Conservation (phyloP, 1,140 invertebrate genomes). For the Drosophila hydei region DNA sequence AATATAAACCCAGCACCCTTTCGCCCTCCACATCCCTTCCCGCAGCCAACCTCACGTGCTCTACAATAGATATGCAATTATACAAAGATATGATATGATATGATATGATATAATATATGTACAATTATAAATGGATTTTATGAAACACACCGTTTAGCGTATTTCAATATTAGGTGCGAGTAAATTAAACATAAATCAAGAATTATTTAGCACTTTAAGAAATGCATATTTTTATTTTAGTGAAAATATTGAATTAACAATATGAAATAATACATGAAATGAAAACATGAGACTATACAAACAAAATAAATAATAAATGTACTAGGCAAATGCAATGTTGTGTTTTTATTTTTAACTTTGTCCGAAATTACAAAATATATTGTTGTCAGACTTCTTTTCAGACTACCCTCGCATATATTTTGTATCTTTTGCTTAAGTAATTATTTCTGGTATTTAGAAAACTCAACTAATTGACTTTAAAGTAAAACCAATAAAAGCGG, state of each 20-base stretch:
- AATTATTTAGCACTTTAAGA: constrained; percentile 36
- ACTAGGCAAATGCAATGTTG: constrained; percentile 48
- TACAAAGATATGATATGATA: constrained; percentile 52
- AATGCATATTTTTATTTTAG: constrained; percentile 75
- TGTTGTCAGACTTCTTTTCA: too few relatives aligned
- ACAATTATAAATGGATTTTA: constrained; percentile 67
- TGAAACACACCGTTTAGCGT: constrained; percentile 42
- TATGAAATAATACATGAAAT: constrained; percentile 66
- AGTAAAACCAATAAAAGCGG: too few relatives aligned
- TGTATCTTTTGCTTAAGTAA: too few relatives aligned
- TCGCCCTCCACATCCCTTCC: too few relatives aligned
- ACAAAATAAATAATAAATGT: constrained; percentile 63
- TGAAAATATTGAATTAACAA: constrained; percentile 67
- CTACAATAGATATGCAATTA: constrained; percentile 57
- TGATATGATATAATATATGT: constrained; percentile 23
- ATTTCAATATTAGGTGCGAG: constrained; percentile 41
- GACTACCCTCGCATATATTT: too few relatives aligned
- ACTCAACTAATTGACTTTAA: too few relatives aligned
- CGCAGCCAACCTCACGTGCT: constrained; percentile 14
- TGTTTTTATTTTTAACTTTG: constrained; percentile 19
- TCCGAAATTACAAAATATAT: too few relatives aligned
- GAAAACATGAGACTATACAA: constrained; percentile 77
- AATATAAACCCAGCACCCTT: constrained; percentile 1
- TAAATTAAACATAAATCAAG: constrained; percentile 26
- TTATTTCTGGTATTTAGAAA: too few relatives aligned